Evolutionary conservation across 2,797 vertebrate genomes (phyloP), one percentile per base, ranked within the genome.

Genomic region (Allobates femoralis): DNA sequence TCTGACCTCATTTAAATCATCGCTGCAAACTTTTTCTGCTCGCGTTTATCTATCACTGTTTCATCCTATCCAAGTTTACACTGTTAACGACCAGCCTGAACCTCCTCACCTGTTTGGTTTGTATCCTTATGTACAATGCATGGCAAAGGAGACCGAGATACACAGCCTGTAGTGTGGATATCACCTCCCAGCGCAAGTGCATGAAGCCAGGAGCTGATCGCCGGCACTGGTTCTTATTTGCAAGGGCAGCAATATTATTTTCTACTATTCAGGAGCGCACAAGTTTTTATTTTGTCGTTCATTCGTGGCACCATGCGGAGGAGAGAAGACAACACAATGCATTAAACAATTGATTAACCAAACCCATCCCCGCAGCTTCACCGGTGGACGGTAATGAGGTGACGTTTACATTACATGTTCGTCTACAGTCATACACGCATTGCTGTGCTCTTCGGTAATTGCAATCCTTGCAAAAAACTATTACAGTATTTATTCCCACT

Each of bases 1-100:
- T 88, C 90, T 92, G 93, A 93, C 92, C 92, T 93, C 92, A 90
- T 91, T 89, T 0, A 85, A 82, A 90, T 30, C 82, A 87, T 87
- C n/a, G 77, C 82, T 84, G 89, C 89, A 11, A 11, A 60, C 23
- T 16, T 71, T 75, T 12, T 55, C 76, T 50, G 86, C 77, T 87
- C 58, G 76, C 76, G 50, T 83, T 32, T n/a, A 2, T 87, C 26
- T 55, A 67, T 79, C 30, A 55, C 60, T 46, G 69, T 79, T 64
- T 75, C 56, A 56, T 55, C 14, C 58, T 66, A 23, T 62, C 86
- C 91, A 90, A 10, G 69, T 87, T 91, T 92, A 90, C 90, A 89
- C 90, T 91, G 79, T 90, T 91, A 84, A 2, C 92, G 89, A 90
- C 90, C 90, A 91, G 88, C 81, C 86, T 67, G 56, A 87, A 28